Evolutionary conservation across 2,797 vertebrate genomes (phyloP).

Genomic region (Cynodonichthys magdalenae): DNA sequence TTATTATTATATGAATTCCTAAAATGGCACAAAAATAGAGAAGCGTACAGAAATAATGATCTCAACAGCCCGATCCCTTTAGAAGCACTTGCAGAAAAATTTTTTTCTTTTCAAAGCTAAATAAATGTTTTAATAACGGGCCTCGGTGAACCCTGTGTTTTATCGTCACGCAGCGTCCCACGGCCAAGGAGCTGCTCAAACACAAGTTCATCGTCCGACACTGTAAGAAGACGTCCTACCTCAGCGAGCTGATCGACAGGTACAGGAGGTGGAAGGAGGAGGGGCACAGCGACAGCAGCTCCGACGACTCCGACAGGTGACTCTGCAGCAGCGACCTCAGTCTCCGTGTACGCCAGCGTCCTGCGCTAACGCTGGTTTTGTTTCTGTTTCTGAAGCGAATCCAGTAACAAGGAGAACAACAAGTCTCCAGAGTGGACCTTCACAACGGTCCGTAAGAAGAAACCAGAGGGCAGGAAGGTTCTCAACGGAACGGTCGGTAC

Average conservation of each 20-base stretch:
- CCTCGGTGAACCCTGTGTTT: neutral
- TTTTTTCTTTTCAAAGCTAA: neutral
- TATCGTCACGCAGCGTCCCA: slow-evolving; percentile 83
- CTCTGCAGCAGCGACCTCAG: no score
- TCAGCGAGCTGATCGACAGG: slow-evolving; percentile 93
- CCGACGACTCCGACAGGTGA: slow-evolving; percentile 90
- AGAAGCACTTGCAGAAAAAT: no score
- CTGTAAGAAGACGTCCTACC: slow-evolving; percentile 94
- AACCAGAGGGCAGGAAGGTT: slow-evolving; percentile 84
- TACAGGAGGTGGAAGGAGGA: slow-evolving; percentile 91
- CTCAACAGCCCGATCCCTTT: no score
- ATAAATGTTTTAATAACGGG: no score
- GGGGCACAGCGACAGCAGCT: slow-evolving; percentile 88
- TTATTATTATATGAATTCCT: no score
- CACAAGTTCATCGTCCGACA: slow-evolving; percentile 93
- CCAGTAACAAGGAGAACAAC: slow-evolving; percentile 88
- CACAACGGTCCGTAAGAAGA: slow-evolving; percentile 91
- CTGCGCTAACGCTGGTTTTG: slow-evolving; percentile 4
- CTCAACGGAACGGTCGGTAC: slow-evolving; percentile 87
- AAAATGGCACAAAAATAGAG: no score
- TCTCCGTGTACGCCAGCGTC: no score
- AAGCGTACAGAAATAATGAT: neutral
- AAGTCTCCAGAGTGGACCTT: slow-evolving; percentile 89
- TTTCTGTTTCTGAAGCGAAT: slow-evolving; percentile 78
- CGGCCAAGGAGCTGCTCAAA: slow-evolving; percentile 92